These are phyloP conservation scores for Pseudomyrmex pallidus DNA, from an alignment of 1,140 invertebrate species.

Conservation along the genomic window DNA sequence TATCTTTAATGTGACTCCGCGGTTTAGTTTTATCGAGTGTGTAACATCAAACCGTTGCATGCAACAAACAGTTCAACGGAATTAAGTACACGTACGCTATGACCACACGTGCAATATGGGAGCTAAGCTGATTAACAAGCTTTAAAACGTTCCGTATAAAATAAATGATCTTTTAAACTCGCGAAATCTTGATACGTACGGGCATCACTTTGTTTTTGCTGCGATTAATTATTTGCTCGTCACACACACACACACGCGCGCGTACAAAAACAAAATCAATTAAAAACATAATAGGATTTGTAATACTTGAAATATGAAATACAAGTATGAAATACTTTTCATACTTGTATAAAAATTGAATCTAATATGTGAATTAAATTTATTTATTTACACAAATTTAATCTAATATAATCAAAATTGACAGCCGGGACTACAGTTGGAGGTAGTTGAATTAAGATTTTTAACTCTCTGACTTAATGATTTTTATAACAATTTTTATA, in stretches of 20 bases:
- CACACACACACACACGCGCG: neutral
- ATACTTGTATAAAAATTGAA: no score
- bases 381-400: no score
- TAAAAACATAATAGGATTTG: no score
- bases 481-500: no score
- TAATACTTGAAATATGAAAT: no score
- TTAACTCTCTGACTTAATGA: no score
- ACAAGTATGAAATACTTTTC: no score
- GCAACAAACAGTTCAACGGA: slow-evolving; percentile 53
- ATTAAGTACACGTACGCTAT: slow-evolving; percentile 11
- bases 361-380: no score
- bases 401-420: no score
- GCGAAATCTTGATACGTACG: neutral
- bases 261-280: no score
- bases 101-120: neutral
- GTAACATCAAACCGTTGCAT: slow-evolving; percentile 53
- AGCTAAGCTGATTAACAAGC: slow-evolving; percentile 7
- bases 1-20: slow-evolving; percentile 43
- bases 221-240: neutral
- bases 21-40: slow-evolving; percentile 47
- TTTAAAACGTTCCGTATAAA: slow-evolving; percentile 10
- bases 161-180: slow-evolving; percentile 9
- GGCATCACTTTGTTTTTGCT: neutral
- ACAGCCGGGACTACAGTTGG: no score
- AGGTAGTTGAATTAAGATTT: no score